phyloP scores from a whole-genome alignment of 2,797 vertebrate genomes.

The Bufotes viridis region DNA sequence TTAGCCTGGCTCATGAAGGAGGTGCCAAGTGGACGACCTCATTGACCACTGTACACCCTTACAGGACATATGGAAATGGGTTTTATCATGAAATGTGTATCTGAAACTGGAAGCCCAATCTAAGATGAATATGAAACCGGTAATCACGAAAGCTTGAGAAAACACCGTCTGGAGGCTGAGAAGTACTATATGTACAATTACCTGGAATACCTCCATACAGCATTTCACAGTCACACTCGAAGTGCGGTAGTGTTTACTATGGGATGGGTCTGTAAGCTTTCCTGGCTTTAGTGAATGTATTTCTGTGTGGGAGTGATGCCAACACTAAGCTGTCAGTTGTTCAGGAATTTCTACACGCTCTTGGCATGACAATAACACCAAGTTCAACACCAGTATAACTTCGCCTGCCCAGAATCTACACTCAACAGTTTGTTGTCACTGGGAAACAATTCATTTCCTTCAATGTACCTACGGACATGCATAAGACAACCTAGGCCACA shows the following conservation, averaged over 20 bases:
- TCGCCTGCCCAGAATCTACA: not conserved
- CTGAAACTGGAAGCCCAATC: too few relatives aligned
- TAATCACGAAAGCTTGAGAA: too few relatives aligned
- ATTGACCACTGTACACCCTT: too few relatives aligned
- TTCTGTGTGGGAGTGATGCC: constrained; percentile 18
- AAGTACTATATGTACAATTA: not conserved
- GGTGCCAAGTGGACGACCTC: too few relatives aligned
- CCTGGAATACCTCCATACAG: not conserved
- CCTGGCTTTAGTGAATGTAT: constrained; percentile 9
- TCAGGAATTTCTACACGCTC: constrained; percentile 27
- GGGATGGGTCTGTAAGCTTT: constrained; percentile 1
- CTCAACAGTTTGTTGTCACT: not conserved
- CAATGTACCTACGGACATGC: not conserved
- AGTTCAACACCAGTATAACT: constrained; percentile 1
- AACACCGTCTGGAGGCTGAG: not conserved
- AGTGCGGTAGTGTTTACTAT: constrained; percentile 1
- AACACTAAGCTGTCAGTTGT: constrained; percentile 36
- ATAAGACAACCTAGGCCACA: not conserved
- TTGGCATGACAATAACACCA: constrained; percentile 17
- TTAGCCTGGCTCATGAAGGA: too few relatives aligned
- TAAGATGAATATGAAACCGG: too few relatives aligned
- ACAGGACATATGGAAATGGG: too few relatives aligned
- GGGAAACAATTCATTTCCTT: not conserved
- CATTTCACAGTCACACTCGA: constrained; percentile 23
- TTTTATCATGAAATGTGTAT: too few relatives aligned